A percentile compares a stretch with the other conserved stretches of the same genome.
These are phyloP conservation scores for Dynastes hyllus DNA, from an alignment of 2,888 invertebrate genomes.

Conservation along the genomic window DNA sequence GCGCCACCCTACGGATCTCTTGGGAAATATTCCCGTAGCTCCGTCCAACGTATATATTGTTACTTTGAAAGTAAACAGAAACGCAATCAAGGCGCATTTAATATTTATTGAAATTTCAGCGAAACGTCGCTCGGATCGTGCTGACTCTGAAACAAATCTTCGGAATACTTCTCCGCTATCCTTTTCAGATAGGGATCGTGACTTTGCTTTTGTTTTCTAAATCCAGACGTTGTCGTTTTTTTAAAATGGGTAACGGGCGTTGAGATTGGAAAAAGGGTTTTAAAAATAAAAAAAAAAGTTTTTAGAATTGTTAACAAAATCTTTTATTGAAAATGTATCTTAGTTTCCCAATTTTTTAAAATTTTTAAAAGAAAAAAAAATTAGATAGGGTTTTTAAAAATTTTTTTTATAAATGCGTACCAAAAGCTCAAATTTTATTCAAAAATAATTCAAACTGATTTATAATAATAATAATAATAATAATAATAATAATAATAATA, in stretches of 20 bases:
- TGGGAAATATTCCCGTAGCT: constrained; percentile 34
- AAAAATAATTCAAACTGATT: no score
- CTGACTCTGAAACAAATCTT: constrained; percentile 9
- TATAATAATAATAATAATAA: no score
- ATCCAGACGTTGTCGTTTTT: background rate
- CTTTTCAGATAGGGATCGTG: constrained; percentile 35
- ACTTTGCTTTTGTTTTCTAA: constrained; percentile 12
- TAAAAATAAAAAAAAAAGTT: no score
- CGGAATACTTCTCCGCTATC: background rate
- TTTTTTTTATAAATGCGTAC: no score
- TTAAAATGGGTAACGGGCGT: background rate
- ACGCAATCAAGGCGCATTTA: constrained; percentile 57
- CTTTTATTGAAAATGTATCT: no score
- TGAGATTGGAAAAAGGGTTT: no score
- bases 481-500: no score
- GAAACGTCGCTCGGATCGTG: background rate
- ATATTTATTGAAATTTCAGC: constrained; percentile 56
- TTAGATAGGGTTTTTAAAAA: no score
- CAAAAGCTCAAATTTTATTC: no score
- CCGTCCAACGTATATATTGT: constrained; percentile 51
- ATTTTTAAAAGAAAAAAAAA: no score
- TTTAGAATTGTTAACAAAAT: no score
- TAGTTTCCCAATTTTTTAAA: no score
- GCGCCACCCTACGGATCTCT: constrained; percentile 13
- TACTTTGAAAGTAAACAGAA: constrained; percentile 56